Evolutionary conservation across 1,140 invertebrate species (phyloP).

Genomic region (Proales similis): DNA sequence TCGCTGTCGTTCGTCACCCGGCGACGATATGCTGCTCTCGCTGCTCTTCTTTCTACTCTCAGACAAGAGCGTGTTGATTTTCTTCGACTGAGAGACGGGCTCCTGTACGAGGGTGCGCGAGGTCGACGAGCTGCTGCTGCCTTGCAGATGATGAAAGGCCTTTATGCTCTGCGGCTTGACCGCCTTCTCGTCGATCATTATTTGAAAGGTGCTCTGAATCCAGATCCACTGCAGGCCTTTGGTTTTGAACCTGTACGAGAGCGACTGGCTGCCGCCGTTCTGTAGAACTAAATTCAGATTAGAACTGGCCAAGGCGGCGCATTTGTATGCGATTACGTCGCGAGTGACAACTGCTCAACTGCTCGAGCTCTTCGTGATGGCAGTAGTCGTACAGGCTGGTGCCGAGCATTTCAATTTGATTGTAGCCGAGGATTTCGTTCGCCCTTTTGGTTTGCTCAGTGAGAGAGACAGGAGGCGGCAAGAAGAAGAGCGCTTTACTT

Average conservation of each 20-base stretch:
- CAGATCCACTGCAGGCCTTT: conserved; percentile 31
- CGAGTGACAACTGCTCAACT: conserved; percentile 31
- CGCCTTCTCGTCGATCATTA: conserved; percentile 9
- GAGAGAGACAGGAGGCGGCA: not conserved
- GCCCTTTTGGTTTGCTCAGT: not conserved
- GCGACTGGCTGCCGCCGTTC: conserved; percentile 13
- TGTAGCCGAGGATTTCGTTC: conserved; percentile 24
- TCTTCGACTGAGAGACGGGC: too few species aligned
- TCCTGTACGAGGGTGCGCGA: too few species aligned
- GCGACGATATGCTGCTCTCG: too few species aligned
- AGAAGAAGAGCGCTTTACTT: not conserved
- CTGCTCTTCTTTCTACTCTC: too few species aligned
- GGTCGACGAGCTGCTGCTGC: too few species aligned
- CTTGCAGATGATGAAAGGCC: conserved; percentile 12
- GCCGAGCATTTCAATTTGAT: conserved; percentile 33
- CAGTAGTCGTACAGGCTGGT: conserved; percentile 33
- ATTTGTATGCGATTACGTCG: too few species aligned
- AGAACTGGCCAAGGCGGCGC: too few species aligned
- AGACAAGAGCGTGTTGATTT: too few species aligned
- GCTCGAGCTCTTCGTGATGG: conserved; percentile 28
- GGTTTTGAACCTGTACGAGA: conserved; percentile 19
- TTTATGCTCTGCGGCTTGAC: conserved; percentile 26
- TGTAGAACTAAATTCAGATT: too few species aligned
- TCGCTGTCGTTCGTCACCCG: too few species aligned
- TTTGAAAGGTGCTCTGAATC: conserved; percentile 37